Base-by-base conservation (phyloP, 2,888 invertebrate species). In the Bedellia somnulentella region DNA sequence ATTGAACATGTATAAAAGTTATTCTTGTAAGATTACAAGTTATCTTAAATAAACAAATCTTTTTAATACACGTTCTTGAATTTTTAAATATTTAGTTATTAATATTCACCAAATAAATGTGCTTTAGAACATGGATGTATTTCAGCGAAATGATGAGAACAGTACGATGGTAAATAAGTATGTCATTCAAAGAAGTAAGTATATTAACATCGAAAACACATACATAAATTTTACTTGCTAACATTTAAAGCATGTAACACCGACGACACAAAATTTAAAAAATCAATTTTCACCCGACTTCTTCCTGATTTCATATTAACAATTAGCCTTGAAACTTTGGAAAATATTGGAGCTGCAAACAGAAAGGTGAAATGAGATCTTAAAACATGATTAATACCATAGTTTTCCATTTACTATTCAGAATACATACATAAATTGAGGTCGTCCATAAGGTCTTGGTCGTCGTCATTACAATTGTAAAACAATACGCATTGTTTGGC, bases 401-500 rank as follows among this genome's bases (percentile, higher is more conserved):
- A n/a, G n/a, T n/a, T n/a, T n/a, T n/a, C n/a, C n/a, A n/a, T n/a
- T n/a, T n/a, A n/a, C n/a, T n/a, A n/a, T n/a, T n/a, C n/a, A n/a
- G n/a, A 17, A 21, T 15, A 56, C 79, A 58, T 62, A 82, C 82
- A 78, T 21, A 80, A 52, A 44, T 63, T 71, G 38, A 78, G 55
- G 11, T 66, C 51, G 33, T 67, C 61, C 35, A 71, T n/a, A n/a
- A n/a, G 61, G 30, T 66, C 61, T 16, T 67, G 67, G 39, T 55
- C 63, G 27, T 76, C 78, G 21, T 78, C 71, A 15, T 62, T 57
- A 37, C 73, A 70, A 41, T 78, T 77, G 37, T 77, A 77, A 47
- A 87, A 80, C 4, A 86, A 63, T 10, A 85, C 76, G 47, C 86
- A 86, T 41, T 83, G 85, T 41, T 79, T 79, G 5, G 83, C 78